Percentiles rank a stretch among this genome's conserved stretches.
Conservation (phyloP, 2,113 vertebrate genomes). For the Nanorana parkeri region DNA sequence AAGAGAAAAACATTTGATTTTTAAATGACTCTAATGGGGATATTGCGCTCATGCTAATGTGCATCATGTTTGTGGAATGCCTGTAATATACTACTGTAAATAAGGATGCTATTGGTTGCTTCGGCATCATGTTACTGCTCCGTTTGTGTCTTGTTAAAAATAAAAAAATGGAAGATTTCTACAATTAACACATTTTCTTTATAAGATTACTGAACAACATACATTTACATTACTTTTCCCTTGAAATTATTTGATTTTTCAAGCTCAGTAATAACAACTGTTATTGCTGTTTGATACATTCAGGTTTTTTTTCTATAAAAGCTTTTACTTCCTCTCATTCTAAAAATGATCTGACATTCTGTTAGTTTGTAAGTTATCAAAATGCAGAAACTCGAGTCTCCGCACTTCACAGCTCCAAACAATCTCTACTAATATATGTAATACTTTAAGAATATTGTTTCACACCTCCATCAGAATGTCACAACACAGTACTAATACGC, state of each 20-base stretch:
- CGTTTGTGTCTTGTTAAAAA: no score
- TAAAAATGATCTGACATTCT: conserved; percentile 20
- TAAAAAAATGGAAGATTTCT: no score
- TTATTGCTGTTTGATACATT: not conserved
- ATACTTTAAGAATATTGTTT: conserved; percentile 47
- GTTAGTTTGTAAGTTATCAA: conserved; percentile 26
- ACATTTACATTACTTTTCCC: not conserved
- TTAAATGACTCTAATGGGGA: no score
- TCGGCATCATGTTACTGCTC: no score
- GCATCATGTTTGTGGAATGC: no score
- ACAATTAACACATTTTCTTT: no score
- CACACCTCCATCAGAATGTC: conserved; percentile 50
- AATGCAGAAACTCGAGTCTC: not conserved
- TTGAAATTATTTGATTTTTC: not conserved
- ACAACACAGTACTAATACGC: conserved; percentile 48
- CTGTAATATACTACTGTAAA: no score
- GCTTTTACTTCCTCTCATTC: not conserved
- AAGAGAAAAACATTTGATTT: no score
- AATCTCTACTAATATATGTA: conserved; percentile 13
- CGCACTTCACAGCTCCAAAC: conserved; percentile 24
- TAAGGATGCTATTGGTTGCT: no score
- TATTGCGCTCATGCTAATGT: no score
- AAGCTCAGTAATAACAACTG: not conserved
- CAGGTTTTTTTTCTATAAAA: not conserved
- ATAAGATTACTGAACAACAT: no score